These are phyloP conservation scores for Biston stratarius DNA, from an alignment of 2,888 invertebrate species.

Conservation along the genomic window DNA sequence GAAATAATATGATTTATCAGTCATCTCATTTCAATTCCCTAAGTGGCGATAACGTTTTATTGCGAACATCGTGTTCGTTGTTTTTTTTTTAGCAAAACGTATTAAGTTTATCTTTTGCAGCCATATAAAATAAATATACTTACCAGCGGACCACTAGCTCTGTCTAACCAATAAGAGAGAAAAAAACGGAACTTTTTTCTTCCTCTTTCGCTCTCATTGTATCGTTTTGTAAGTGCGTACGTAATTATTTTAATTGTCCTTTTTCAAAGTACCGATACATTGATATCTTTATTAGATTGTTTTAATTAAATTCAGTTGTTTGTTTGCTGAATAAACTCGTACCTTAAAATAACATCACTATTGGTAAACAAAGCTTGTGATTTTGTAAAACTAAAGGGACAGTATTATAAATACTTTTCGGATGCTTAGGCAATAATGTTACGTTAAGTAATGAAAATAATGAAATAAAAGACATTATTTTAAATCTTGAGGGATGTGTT, in stretches of 20 bases:
- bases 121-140: too few species aligned
- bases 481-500: constrained; percentile 64
- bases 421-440: constrained; percentile 66
- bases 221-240: too few species aligned
- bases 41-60: too few species aligned
- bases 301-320: background rate
- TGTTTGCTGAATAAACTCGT: constrained; percentile 43
- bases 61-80: too few species aligned
- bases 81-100: too few species aligned
- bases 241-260: background rate
- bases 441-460: constrained; percentile 67
- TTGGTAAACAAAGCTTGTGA: constrained; percentile 49
- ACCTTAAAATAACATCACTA: constrained; percentile 53
- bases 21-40: too few species aligned
- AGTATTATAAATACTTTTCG: constrained; percentile 66
- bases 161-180: too few species aligned
- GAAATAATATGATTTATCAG: background rate
- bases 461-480: constrained; percentile 86
- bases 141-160: too few species aligned
- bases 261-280: too few species aligned
- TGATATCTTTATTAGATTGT: background rate
- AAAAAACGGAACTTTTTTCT: too few species aligned
- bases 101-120: too few species aligned
- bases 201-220: too few species aligned
- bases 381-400: constrained; percentile 57